Base-by-base conservation (phyloP, 2,113 vertebrate species). In the Lonchura striata region DNA sequence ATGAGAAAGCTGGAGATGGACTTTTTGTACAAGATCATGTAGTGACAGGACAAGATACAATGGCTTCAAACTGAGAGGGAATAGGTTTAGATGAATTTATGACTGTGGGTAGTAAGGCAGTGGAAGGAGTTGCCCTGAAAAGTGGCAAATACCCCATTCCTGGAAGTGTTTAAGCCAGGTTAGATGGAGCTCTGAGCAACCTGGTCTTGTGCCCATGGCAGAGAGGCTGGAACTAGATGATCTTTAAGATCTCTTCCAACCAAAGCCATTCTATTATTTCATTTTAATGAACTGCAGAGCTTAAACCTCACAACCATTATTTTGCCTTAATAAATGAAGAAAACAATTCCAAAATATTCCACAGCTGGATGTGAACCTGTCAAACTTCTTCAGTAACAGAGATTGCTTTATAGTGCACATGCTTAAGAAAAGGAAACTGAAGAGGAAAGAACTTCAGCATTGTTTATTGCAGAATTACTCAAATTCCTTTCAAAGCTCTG, bases 401-500 rank as follows among this genome's bases (percentile, higher is more conserved):
- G 42, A 44, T 15, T 83, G 27, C 44, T 82, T 90, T 82, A 69
- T 15, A 72, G 33, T 20, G 17, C 35, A 88, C 15, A 52, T 1
- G 2, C 59, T 70, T 83, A 92, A 70, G 71, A 68, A 93, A 92
- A 94, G 60, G 46, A 86, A 95, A 77, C 44, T 33, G 25, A 96
- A 83, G 64, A 61, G 49, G 57, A 82, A 90, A 87, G 54, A 57
- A 74, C 80, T 85, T 59, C 86, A 84, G 41, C 42, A 80, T 41
- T 39, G 37, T 61, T 84, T 78, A 86, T 92, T 35, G 31, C 68
- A 39, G 39, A 96, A 85, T 82, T 66, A 61, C 30, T 74, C 44
- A 63, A 80, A 94, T 63, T 88, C 56, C 47, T 95, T 83, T 71
- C 69, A 92, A 82, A 96, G 41, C 49, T 47, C 78, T 87, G 70